Evolutionary conservation across 1,140 invertebrate genomes (phyloP).

Genomic region (Dendroctonus ponderosae): DNA sequence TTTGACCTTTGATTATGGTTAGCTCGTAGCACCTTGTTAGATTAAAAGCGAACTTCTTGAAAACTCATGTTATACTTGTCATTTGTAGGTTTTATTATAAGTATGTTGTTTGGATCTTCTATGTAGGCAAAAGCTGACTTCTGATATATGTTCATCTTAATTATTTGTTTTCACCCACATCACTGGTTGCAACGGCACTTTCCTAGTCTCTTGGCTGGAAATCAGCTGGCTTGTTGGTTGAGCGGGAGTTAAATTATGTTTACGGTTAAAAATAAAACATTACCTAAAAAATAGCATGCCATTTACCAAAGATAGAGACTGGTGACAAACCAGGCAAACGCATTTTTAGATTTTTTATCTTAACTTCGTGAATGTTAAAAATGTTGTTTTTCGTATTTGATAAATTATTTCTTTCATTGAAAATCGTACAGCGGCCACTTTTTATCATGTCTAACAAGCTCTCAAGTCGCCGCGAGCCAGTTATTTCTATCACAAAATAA

Average conservation of each 20-base stretch:
- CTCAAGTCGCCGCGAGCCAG: not conserved
- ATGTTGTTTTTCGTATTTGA: no score
- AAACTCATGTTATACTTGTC: slow-evolving; percentile 7
- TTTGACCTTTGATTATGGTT: no score
- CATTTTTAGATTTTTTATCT: no score
- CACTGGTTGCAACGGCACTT: slow-evolving; percentile 30
- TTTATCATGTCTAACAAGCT: not conserved
- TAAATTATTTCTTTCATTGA: no score
- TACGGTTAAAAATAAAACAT: no score
- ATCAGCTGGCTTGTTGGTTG: slow-evolving; percentile 12
- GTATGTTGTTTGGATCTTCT: not conserved
- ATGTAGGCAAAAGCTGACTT: slow-evolving; percentile 19
- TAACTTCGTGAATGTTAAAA: no score
- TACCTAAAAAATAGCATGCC: no score
- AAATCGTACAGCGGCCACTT: not conserved
- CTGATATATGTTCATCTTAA: slow-evolving; percentile 16
- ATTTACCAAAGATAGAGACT: no score
- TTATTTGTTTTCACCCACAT: no score
- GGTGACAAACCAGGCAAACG: no score
- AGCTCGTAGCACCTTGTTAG: no score
- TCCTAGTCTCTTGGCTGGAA: slow-evolving; percentile 11
- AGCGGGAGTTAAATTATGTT: not conserved
- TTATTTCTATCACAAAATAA: slow-evolving; percentile 2
- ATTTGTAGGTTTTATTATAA: slow-evolving; percentile 11
- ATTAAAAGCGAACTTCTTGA: not conserved